phyloP scores from a whole-genome alignment of 2,113 vertebrate species.

The Neomonachus schauinslandi region DNA sequence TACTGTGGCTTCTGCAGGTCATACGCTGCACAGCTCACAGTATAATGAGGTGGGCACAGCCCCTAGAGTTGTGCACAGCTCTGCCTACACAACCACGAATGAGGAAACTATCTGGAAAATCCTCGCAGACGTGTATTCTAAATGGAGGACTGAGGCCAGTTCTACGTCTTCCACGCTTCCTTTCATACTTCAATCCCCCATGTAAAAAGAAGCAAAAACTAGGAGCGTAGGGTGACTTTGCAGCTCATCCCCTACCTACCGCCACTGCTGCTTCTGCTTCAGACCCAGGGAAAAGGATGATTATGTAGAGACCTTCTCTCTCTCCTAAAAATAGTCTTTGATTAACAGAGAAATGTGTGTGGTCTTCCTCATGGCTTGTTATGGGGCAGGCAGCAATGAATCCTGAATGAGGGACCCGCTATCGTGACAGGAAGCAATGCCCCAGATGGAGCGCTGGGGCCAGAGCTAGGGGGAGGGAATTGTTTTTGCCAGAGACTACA shows the following conservation, averaged over 20 bases:
- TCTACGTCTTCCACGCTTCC: background rate
- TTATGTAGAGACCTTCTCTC: background rate
- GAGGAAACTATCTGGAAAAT: background rate
- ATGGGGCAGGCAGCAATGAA: background rate
- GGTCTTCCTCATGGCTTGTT: constrained; percentile 62
- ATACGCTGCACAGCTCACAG: background rate
- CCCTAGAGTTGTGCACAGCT: background rate
- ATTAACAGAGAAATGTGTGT: constrained; percentile 62
- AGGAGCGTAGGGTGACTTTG: background rate
- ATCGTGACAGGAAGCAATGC: constrained; percentile 44
- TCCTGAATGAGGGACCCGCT: constrained; percentile 32
- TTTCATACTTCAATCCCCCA: background rate
- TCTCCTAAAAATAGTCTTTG: constrained; percentile 68
- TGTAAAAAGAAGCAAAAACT: background rate
- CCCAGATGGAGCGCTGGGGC: background rate
- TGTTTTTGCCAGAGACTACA: constrained; percentile 29
- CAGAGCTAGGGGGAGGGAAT: background rate
- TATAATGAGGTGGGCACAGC: background rate
- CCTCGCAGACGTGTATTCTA: background rate
- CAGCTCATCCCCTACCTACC: background rate
- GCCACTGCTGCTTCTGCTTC: constrained; percentile 34
- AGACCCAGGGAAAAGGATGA: background rate
- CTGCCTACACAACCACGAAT: background rate
- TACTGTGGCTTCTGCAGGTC: background rate
- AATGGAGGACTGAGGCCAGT: background rate